Evolutionary conservation across 2,888 invertebrate species (phyloP).

Genomic region (Drosophila melanosoma): DNA sequence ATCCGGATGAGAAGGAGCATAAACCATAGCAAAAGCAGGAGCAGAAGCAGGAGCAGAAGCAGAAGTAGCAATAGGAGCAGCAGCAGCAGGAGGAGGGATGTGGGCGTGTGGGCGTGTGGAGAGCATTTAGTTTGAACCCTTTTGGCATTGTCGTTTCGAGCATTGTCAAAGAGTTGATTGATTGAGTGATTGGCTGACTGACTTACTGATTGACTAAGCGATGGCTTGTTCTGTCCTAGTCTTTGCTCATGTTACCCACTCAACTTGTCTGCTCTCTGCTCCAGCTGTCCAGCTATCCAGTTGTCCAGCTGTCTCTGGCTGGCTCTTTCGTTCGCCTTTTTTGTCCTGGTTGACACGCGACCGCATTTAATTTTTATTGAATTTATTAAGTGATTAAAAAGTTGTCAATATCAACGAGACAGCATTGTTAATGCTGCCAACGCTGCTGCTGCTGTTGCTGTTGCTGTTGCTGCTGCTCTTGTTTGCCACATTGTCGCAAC

Average conservation of each 20-base stretch:
- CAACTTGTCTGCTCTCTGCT: conserved; percentile 22
- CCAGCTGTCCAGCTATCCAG: background rate
- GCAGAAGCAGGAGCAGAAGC: background rate
- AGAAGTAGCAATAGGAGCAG: background rate
- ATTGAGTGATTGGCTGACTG: conserved; percentile 35
- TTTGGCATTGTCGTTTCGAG: conserved; percentile 55
- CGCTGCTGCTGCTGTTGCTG: conserved; percentile 52
- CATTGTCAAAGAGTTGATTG: conserved; percentile 61
- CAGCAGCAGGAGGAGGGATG: too few species aligned
- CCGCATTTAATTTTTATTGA: conserved; percentile 84
- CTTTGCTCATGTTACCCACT: conserved; percentile 23
- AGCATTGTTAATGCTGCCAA: conserved; percentile 57
- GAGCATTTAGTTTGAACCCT: conserved; percentile 43
- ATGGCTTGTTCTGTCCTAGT: conserved; percentile 26
- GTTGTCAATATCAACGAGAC: conserved; percentile 82
- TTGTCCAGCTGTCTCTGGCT: conserved; percentile 1
- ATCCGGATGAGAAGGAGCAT: too few species aligned
- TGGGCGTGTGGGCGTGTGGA: background rate
- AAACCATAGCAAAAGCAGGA: background rate
- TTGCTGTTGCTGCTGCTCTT: conserved; percentile 49
- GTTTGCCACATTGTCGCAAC: conserved; percentile 74
- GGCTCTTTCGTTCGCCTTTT: conserved; percentile 15
- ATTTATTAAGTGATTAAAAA: conserved; percentile 85
- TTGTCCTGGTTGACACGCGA: conserved; percentile 77
- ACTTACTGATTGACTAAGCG: conserved; percentile 33